phyloP scores from a whole-genome alignment of 2,797 vertebrate species.

The Diglossa cyanea region DNA sequence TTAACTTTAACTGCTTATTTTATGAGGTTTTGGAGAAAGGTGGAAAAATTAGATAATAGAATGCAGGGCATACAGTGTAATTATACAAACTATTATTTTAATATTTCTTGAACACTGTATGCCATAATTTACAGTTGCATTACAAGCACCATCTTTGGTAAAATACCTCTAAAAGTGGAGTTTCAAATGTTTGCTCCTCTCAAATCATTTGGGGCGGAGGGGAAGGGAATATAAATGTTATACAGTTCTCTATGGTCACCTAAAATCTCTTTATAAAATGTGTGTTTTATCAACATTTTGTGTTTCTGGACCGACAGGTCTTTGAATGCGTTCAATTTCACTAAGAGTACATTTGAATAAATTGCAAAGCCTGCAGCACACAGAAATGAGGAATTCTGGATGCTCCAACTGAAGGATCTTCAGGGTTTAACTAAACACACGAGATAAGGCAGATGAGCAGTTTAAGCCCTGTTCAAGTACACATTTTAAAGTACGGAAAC shows the following conservation, averaged over 20 bases:
- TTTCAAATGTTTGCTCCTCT: neutral
- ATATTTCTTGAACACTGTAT: neutral
- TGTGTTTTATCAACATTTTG: neutral
- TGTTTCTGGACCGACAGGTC: neutral
- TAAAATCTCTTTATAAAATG: neutral
- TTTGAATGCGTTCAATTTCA: neutral
- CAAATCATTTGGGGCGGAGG: neutral
- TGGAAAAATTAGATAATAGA: conserved; percentile 29
- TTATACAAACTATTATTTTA: conserved; percentile 29
- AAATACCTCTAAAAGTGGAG: neutral
- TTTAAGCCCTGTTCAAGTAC: rapidly evolving
- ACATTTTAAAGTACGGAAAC: neutral
- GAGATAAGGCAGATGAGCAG: neutral
- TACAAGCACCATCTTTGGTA: neutral
- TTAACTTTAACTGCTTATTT: conserved; percentile 46
- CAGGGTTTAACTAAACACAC: rapidly evolving
- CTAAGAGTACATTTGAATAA: neutral
- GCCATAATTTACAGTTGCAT: neutral
- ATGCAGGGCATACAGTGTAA: neutral
- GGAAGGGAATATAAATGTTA: neutral
- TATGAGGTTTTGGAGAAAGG: conserved; percentile 12
- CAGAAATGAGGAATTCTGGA: neutral
- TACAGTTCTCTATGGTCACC: neutral
- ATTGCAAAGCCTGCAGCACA: rapidly evolving
- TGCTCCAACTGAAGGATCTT: neutral